Percentiles rank a stretch among this genome's conserved stretches.
Evolutionary conservation across 92 coral and sea anemone genomes (phyloP).

Genomic region (Ricordea florida): DNA sequence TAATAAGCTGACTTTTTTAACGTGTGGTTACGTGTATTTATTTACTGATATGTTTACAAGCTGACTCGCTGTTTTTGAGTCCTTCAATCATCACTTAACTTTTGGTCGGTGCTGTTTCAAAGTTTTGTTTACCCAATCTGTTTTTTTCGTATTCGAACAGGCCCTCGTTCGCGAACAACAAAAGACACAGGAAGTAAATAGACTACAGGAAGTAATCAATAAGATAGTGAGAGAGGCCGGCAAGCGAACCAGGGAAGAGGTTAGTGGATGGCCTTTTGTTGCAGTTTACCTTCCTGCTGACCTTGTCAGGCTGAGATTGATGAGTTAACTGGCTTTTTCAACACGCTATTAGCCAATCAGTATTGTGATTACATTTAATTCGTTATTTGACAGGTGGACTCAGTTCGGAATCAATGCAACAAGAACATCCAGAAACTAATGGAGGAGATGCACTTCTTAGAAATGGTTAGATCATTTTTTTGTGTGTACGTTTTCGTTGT

Average conservation of each 20-base stretch:
- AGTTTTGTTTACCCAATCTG: too few species aligned
- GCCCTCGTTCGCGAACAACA: constrained; percentile 94
- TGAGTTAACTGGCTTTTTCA: not conserved
- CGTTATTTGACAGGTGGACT: constrained; percentile 69
- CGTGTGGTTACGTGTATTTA: too few species aligned
- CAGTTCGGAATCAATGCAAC: constrained; percentile 86
- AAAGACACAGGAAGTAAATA: constrained; percentile 86
- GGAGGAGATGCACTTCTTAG: constrained; percentile 97
- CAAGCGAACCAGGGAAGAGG: constrained; percentile 91
- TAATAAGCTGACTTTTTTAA: too few species aligned
- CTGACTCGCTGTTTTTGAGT: too few species aligned
- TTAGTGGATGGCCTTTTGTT: not conserved
- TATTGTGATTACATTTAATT: not conserved
- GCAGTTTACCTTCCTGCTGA: not conserved
- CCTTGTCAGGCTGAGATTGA: not conserved
- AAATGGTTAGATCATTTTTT: constrained; percentile 76
- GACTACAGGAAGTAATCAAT: constrained; percentile 93
- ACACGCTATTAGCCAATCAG: too few species aligned
- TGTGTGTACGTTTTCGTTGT: not conserved
- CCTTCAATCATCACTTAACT: too few species aligned
- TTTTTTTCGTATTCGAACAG: too few species aligned
- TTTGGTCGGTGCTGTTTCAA: too few species aligned
- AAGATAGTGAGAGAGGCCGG: constrained; percentile 91
- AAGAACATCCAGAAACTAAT: constrained; percentile 90
- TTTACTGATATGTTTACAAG: too few species aligned